Base-by-base conservation (phyloP, 2,888 invertebrate species). In the Perizoma affinitatum region DNA sequence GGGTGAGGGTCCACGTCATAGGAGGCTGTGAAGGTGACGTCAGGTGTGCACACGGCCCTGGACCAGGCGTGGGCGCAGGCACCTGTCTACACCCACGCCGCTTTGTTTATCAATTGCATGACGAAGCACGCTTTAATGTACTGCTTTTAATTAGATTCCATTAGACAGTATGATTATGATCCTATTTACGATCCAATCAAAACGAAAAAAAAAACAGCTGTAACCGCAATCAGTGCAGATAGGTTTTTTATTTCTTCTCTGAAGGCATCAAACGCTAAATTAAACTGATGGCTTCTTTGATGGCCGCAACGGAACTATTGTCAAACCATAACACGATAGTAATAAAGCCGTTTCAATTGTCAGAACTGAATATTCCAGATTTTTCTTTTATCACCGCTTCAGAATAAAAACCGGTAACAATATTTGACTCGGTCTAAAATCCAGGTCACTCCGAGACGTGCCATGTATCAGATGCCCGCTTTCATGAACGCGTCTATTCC, bases 11-110 rank as follows among this genome's bases (percentile, higher is more conserved):
- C 66, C 69, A 73, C 75, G 78, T 82, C 80, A 79, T 72, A 70
- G 77, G 79, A 90, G 89, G 90, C 82, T 86, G 79, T 71, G 58
- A 69, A 65, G 86, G 76, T 90, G 86, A 90, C 88, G 88, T 86
- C 81, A 88, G 72, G 69, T 73, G 73, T 91, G 91, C 91, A 89
- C 90, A 89, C 91, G 90, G 87, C 88, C 86, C 90, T 80, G 79
- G 72, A 68, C 63, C 73, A 67, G 54, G 80, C 82, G 90, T 88
- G 80, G 89, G 90, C 80, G 83, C 76, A 69, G 68, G 77, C 84
- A 87, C 88, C 86, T 88, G 85, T 75, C 74, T 75, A 79, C 79
- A 73, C 90, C 90, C 83, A 90, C 90, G 63, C 65, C 51, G 64
- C 70, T 71, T 75, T 74, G 76, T 80, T 82, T 76, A 82, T 75